phyloP scores from a whole-genome alignment of 2,113 vertebrate genomes.

The Malaclemys terrapin region DNA sequence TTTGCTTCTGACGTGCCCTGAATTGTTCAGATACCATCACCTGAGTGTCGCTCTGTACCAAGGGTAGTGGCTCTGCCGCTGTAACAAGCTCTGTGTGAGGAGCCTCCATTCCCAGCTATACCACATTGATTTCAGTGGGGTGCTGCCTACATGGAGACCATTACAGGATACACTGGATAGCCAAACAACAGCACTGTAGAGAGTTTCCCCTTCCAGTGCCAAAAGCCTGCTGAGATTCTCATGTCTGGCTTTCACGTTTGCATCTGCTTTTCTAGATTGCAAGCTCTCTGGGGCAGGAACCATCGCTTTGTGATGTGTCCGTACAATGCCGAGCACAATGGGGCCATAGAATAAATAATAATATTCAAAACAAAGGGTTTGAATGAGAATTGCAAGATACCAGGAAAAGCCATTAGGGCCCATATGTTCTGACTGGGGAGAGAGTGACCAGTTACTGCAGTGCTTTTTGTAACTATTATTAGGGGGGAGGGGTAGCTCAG shows the following conservation, averaged over 20 bases:
- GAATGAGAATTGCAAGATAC: neutral
- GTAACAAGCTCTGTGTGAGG: neutral
- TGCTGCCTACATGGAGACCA: neutral
- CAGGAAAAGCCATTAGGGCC: neutral
- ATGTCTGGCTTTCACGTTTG: neutral
- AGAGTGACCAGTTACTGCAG: neutral
- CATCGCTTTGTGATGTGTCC: neutral
- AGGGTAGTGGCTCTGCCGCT: neutral
- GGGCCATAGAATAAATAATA: neutral
- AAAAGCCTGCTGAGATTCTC: neutral
- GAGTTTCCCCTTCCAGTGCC: neutral
- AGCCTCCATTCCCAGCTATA: neutral
- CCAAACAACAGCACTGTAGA: neutral
- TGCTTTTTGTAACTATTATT: neutral
- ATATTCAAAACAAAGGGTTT: neutral
- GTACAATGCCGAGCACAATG: neutral
- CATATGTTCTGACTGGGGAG: neutral
- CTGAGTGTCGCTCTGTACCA: neutral
- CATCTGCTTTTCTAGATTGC: neutral
- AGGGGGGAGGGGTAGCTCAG: no score
- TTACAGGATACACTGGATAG: neutral
- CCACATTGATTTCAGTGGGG: neutral
- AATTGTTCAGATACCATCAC: neutral
- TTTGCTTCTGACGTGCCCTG: neutral
- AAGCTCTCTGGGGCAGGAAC: neutral